Conservation (phyloP, 2,888 invertebrate species). For the Siphlonurus alternatus region DNA sequence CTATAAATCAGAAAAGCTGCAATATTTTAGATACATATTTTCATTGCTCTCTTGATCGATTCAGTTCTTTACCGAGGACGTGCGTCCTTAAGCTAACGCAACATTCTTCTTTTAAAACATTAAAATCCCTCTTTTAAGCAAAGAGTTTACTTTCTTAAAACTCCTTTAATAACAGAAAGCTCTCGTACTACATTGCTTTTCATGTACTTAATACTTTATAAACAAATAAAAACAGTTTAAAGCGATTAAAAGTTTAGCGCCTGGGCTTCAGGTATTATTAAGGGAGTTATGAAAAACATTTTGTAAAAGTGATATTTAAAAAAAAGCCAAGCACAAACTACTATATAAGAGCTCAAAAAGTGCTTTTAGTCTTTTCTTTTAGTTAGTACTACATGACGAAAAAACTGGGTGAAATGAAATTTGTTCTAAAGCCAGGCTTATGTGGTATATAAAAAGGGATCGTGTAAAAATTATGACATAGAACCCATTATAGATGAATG, state of each 20-base stretch:
- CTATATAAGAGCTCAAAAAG: background rate
- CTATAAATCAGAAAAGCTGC: too few relatives aligned
- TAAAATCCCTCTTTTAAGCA: background rate
- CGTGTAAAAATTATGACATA: background rate
- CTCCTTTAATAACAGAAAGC: background rate
- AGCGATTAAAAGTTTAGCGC: constrained; percentile 3
- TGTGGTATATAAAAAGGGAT: background rate
- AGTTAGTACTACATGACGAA: background rate
- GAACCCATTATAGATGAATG: background rate
- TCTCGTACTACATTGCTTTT: constrained; percentile 1
- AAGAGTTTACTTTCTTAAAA: background rate
- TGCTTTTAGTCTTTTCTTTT: background rate
- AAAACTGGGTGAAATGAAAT: background rate
- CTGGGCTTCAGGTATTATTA: background rate
- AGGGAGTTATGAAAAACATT: background rate
- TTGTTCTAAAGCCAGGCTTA: background rate
- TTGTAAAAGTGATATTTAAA: background rate
- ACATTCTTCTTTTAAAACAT: background rate
- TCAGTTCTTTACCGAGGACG: too few relatives aligned
- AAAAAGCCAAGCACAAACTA: background rate
- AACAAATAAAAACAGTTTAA: constrained; percentile 1
- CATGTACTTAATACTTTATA: constrained; percentile 1
- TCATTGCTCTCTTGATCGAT: too few relatives aligned
- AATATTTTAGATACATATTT: background rate
- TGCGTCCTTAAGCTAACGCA: background rate